Base-by-base conservation (phyloP, 2,113 vertebrate genomes). In the Corythaeola cristata region DNA sequence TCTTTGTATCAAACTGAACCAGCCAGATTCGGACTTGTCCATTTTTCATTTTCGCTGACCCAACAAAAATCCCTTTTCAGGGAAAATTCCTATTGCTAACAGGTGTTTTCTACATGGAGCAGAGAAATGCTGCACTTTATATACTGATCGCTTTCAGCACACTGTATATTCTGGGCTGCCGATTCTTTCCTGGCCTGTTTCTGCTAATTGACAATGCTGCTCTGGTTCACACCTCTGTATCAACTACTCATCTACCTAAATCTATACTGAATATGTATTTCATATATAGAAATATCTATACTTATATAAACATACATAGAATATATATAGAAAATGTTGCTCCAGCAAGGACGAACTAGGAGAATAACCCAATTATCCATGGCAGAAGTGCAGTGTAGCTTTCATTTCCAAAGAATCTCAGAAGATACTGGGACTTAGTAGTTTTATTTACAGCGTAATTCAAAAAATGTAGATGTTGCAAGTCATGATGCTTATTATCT, bases 201-300 rank as follows among this genome's bases (percentile, higher is more conserved):
- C 66, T 89, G 37, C 76, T 90, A 93, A 96, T 52, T 94, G 90
- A 52, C 64, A 88, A 63, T 59, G 68, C 89, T 98, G 82, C 94
- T 92, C 49, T 85, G 87, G 95, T 85, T 85, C 89, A 85, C 44
- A 45, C 12, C 4, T 50, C 28, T 39, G 26, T 68, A 58, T 53
- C 81, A 89, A 69, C 86, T 80, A 80, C 49, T 93, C 72, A 80
- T 50, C 69, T 77, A 60, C 45, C 94, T 95, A 93, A 95, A 94
- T 80, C 11, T n/a, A 28, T 35, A 58, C 0, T 26, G 35, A 80
- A 73, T 56, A 39, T 5, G 1, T 49, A 32, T 37, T 62, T 56
- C 39, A 45, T 37, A 35, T 13, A 52, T 41, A 55, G 2, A 80
- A 41, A 50, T 37, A 67, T 12, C 32, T 37, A 12, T 17, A 55